A percentile compares a stretch with the other conserved stretches of the same genome.
Evolutionary conservation across 2,888 invertebrate species (phyloP).

Genomic region (Caenorhabditis sp.): DNA sequence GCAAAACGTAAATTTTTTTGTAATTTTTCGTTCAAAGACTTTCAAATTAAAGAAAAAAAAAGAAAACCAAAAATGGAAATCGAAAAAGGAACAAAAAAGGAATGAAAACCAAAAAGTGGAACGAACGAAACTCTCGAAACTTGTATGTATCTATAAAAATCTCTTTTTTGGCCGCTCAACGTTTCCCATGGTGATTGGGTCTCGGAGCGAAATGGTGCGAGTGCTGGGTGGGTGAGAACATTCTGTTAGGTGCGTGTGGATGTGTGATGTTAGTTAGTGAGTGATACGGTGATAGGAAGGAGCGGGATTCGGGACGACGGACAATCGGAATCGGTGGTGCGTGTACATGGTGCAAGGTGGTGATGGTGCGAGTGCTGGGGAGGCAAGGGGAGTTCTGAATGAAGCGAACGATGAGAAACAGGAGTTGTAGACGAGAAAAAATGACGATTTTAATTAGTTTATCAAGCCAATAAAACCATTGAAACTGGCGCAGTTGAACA

Average conservation of each 20-base stretch:
- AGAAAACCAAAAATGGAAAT: too few relatives aligned
- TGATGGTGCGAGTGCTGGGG: constrained; percentile 14
- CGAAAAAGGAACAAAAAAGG: too few relatives aligned
- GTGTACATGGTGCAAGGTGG: too few relatives aligned
- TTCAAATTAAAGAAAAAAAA: background rate
- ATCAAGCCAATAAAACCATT: too few relatives aligned
- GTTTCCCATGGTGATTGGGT: too few relatives aligned
- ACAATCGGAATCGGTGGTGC: constrained; percentile 47
- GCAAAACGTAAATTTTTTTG: constrained; percentile 5
- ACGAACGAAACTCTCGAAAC: too few relatives aligned
- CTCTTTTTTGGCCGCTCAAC: too few relatives aligned
- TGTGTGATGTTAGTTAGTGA: constrained; percentile 5
- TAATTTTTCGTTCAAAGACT: too few relatives aligned
- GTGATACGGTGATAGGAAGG: background rate
- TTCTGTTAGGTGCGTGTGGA: constrained; percentile 14
- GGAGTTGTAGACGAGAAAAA: constrained; percentile 1
- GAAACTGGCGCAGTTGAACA: background rate
- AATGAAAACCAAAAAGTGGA: background rate
- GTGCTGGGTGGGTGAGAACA: constrained; percentile 35
- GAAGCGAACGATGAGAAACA: constrained; percentile 3
- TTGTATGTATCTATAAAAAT: too few relatives aligned
- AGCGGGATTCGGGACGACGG: constrained; percentile 13
- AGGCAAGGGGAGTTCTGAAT: too few relatives aligned
- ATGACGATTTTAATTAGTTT: too few relatives aligned
- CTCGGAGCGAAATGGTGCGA: constrained; percentile 54